These are phyloP conservation scores for Ctenopoma kingsleyae DNA, from an alignment of 2,797 vertebrate genomes.

Conservation along the genomic window DNA sequence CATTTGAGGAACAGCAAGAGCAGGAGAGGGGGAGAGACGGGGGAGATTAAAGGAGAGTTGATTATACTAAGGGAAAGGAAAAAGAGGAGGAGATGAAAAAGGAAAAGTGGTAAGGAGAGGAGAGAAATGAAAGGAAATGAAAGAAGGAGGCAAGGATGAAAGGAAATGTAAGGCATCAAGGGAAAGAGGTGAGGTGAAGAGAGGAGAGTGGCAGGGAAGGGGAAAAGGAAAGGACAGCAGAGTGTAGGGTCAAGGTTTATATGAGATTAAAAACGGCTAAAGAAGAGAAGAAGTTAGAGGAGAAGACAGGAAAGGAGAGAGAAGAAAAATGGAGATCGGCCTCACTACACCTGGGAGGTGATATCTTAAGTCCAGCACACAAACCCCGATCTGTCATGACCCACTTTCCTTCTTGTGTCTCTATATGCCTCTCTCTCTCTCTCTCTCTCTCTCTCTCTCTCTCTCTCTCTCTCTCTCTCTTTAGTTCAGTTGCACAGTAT, in stretches of 20 bases:
- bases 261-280: background rate
- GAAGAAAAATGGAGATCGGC: background rate
- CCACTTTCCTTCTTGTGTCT: conserved; percentile 62
- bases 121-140: background rate
- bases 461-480: background rate
- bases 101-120: too few relatives aligned
- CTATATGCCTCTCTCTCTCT: background rate
- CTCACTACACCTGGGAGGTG: conserved; percentile 37
- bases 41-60: too few relatives aligned
- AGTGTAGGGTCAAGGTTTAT: too few relatives aligned
- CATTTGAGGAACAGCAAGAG: too few relatives aligned
- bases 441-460: background rate
- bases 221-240: background rate
- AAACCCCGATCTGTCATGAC: conserved; percentile 70
- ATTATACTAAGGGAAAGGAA: too few relatives aligned
- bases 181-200: background rate
- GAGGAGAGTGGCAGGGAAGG: background rate
- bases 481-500: background rate
- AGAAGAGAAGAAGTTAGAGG: background rate
- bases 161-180: background rate
- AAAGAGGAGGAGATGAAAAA: background rate
- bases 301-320: background rate
- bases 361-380: conserved; percentile 48
- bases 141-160: background rate
- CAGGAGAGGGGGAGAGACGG: too few relatives aligned